Base-by-base conservation (phyloP, 2,797 vertebrate species). In the Pachyuromys duprasi region DNA sequence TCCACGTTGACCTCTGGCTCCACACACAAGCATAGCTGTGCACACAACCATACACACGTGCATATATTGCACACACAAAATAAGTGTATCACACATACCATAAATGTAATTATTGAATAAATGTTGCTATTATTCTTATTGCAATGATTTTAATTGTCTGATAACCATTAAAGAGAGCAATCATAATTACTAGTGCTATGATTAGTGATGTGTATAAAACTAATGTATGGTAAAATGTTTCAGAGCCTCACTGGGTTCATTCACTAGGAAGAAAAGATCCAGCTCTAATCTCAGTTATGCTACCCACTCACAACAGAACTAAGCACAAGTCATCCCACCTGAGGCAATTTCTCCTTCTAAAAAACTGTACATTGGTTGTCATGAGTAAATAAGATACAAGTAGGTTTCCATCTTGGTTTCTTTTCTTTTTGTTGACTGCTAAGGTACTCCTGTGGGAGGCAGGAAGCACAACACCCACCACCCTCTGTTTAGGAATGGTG, bases 321-420 rank as follows among this genome's bases (percentile, higher is more conserved):
- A 69, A 72, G 65, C 55, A 39, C n/a, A 81, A 93, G 28, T 95
- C 36, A 88, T 67, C 87, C 75, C 74, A 95, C 1, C 13, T 5
- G 28, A 79, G 13, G 78, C 70, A 91, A 53, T 81, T 87, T 94
- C 90, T 28, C 36, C 60, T 94, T 92, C 87, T 89, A 20, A 93
- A 90, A 90, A 76, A 72, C 53, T 36, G 87, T 36, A 63, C 33
- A 81, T 36, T 74, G 24, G 24, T 86, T 63, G 75, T 84, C 53
- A 95, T 92, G 78, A 82, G 74, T 75, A 89, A 95, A 80, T 86
- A 80, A 95, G 8, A 91, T 63, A 78, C 67, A 74, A 91, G n/a
- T 67, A 2, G 31, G 70, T 76, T 31, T 33, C 36, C 28, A 14
- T 36, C 36, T 49, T 49, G 49, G 49, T 42, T 24, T n/a, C 26